A percentile compares a stretch with the other conserved stretches of the same genome.
Evolutionary conservation across 2,797 vertebrate species (phyloP).

Genomic region (Melanotaenia parkinsoni): DNA sequence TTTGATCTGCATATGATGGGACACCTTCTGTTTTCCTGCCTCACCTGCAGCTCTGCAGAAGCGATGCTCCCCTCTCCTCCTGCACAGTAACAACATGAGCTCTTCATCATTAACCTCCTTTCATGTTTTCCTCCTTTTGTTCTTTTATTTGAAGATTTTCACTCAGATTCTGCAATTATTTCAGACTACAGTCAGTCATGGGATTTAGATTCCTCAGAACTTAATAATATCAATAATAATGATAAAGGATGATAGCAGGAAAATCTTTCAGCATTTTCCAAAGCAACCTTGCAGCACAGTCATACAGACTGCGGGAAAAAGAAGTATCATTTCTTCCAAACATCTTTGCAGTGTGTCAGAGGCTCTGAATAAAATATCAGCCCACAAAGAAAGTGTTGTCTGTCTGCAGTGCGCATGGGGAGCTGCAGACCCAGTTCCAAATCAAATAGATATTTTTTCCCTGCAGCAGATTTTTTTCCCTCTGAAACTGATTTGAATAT

Average conservation of each 20-base stretch:
- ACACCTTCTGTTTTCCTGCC: constrained; percentile 17
- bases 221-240: constrained; percentile 19
- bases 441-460: constrained; percentile 52
- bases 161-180: too few species aligned
- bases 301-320: constrained; percentile 54
- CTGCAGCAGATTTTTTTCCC: constrained; percentile 2
- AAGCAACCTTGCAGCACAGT: constrained; percentile 44
- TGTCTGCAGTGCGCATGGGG: constrained; percentile 40
- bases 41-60: constrained; percentile 7
- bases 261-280: constrained; percentile 47
- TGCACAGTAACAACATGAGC: neutral
- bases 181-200: too few species aligned
- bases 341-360: constrained; percentile 45
- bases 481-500: constrained; percentile 55
- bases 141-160: constrained; percentile 27
- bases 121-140: constrained; percentile 35
- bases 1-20: constrained; percentile 19
- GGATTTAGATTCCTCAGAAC: too few species aligned
- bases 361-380: constrained; percentile 67
- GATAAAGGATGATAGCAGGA: constrained; percentile 25
- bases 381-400: constrained; percentile 38
- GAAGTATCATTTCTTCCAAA: constrained; percentile 60
- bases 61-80: neutral
- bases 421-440: constrained; percentile 53
- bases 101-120: constrained; percentile 44